A percentile compares a stretch with the other conserved stretches of the same genome.
Evolutionary conservation across 2,113 vertebrate species (phyloP).

Genomic region (Pluvianellus socialis): DNA sequence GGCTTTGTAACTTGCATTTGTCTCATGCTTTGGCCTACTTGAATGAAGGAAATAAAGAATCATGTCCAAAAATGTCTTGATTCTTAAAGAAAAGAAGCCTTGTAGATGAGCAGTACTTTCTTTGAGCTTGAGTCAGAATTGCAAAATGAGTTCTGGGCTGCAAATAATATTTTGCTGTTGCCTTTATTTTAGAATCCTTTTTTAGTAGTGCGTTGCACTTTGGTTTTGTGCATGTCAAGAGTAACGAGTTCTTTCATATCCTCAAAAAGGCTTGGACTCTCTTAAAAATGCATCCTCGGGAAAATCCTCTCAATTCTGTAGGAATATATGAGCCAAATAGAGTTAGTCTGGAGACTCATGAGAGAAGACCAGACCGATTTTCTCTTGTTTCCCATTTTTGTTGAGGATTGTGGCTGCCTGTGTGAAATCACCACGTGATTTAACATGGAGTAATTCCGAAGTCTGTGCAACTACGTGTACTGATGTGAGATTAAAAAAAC

Average conservation of each 20-base stretch:
- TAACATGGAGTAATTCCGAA: background rate
- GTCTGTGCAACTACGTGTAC: background rate
- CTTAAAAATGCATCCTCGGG: background rate
- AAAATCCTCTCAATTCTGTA: background rate
- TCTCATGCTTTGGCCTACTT: background rate
- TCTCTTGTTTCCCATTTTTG: background rate
- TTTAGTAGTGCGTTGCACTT: background rate
- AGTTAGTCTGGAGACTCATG: background rate
- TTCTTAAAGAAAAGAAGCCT: background rate
- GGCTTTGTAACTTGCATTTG: slow-evolving; percentile 3
- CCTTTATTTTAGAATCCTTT: background rate
- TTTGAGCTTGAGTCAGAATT: background rate
- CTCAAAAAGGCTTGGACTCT: background rate
- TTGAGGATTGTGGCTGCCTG: background rate
- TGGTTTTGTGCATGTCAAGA: background rate
- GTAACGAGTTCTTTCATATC: background rate
- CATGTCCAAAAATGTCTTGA: background rate
- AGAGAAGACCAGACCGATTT: background rate
- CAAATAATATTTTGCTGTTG: background rate
- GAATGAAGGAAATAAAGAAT: slow-evolving; percentile 12
- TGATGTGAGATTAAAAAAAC: background rate
- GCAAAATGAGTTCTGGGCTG: background rate
- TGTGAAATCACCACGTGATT: background rate
- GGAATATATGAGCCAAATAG: background rate
- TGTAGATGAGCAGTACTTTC: background rate